Evolutionary conservation across 1,140 invertebrate species (phyloP), one percentile per base, ranked within the genome.

Genomic region (Phymastichus coffea): DNA sequence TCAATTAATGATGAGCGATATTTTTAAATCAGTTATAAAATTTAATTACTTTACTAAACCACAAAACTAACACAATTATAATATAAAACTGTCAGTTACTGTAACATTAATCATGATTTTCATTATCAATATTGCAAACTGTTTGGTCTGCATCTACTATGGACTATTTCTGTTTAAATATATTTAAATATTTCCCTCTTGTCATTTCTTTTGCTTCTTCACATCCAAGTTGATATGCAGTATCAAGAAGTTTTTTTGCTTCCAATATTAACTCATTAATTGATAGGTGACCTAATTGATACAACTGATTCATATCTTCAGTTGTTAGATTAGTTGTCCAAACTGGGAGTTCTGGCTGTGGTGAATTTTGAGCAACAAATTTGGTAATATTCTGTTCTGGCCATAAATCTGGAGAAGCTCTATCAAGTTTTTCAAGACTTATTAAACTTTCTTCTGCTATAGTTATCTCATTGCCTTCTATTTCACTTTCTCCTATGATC

Each of bases 161-260:
- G n/a, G n/a, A n/a, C n/a, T n/a, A n/a, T n/a, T 78, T 77, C 52
- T 75, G 73, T 54, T 75, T 85, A 67, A 91, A 91, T 70, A 97
- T 92, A 79, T 95, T 94, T 38, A 98, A 82, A 76, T 95, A 94
- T 81, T 95, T 96, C 33, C 94, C 95, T 66, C 94, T 82, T 0
- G 94, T 97, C 91, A 97, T 95, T 83, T 98, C 95, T 74, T 95
- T 94, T 1, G 94, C 88, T 83, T 98, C 95, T 73, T 96, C 93
- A 12, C 95, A 76, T 7, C 94, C 95, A 19, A 98, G 80, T 72
- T 95, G 92, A 78, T 97, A 98, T 6, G 95, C 94, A 44, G 92
- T 81, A 72, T 97, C 94, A 73, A 97, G 93, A 19, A 98, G 79
- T 70, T 92, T 92, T 75, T 94, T 92, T 0, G 97, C 92, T 85